phyloP scores from a whole-genome alignment of 1,140 invertebrate genomes.

The Drosophila serrata region DNA sequence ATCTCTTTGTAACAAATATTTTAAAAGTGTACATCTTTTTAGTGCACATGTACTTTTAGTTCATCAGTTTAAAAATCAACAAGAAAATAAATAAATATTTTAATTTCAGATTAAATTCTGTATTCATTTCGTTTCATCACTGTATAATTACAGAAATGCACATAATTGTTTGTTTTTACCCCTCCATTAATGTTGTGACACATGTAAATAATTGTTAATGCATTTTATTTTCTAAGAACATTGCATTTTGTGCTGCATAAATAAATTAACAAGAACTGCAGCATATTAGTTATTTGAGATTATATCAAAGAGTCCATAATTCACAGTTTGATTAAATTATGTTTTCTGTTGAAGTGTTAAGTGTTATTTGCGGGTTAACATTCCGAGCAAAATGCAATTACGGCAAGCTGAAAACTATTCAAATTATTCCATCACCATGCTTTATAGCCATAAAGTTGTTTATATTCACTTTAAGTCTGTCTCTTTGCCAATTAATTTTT shows the following conservation, averaged over 20 bases:
- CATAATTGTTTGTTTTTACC: not conserved
- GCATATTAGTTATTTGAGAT: not conserved
- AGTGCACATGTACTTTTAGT: not conserved
- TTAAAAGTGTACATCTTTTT: not conserved
- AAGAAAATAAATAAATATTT: not conserved
- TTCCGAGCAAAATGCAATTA: not conserved
- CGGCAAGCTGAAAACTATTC: not conserved
- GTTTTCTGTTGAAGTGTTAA: not conserved
- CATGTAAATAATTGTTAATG: not conserved
- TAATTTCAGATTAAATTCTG: not conserved
- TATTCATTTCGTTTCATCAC: not conserved
- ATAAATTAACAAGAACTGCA: not conserved
- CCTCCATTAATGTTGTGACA: not conserved
- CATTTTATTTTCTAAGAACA: not conserved
- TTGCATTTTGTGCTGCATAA: not conserved
- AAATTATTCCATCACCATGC: not conserved
- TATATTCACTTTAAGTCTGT: not conserved
- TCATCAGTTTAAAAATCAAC: not conserved
- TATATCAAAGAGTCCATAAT: not conserved
- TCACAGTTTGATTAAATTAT: not conserved
- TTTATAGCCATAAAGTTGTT: not conserved
- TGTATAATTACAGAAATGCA: not conserved
- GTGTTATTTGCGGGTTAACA: not conserved
- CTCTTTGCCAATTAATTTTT: slow-evolving; percentile 9
- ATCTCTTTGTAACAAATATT: not conserved